Evolutionary conservation across 1,140 invertebrate species (phyloP).

Genomic region (Pachypeltis micranthus): DNA sequence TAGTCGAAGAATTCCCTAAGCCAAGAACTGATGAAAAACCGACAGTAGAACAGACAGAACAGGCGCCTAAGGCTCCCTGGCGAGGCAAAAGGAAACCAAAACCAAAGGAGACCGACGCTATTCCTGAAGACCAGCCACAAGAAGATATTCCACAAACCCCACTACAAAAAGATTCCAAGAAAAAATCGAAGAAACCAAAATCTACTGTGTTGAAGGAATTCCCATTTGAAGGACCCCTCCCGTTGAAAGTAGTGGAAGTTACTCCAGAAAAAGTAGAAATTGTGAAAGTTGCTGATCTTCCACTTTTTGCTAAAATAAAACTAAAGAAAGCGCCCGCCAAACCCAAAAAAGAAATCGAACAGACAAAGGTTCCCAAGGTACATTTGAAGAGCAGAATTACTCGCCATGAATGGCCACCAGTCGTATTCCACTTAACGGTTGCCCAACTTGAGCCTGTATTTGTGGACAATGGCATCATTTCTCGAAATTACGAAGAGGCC

Average conservation of each 20-base stretch:
- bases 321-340: conserved; percentile 44
- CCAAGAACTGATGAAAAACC: background rate
- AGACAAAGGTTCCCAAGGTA: conserved; percentile 46
- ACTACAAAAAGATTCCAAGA: conserved; percentile 25
- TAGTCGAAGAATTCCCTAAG: conserved; percentile 16
- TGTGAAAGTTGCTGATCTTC: conserved; percentile 35
- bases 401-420: conserved; percentile 37
- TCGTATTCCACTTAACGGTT: conserved; percentile 29
- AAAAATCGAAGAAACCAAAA: conserved; percentile 20
- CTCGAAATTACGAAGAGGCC: conserved; percentile 56
- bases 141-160: conserved; percentile 10
- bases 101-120: conserved; percentile 6
- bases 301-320: conserved; percentile 48
- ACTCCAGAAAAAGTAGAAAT: conserved; percentile 38
- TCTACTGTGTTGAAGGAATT: background rate
- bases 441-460: conserved; percentile 27
- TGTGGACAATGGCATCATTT: conserved; percentile 49
- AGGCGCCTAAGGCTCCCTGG: conserved; percentile 15
- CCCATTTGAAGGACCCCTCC: conserved; percentile 2
- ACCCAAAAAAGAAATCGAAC: conserved; percentile 39
- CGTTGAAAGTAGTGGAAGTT: conserved; percentile 35
- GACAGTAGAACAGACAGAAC: conserved; percentile 9
- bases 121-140: conserved; percentile 20
- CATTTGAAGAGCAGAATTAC: conserved; percentile 50
- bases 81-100: conserved; percentile 14